Evolutionary conservation across 2,797 vertebrate species (phyloP).

Genomic region (Simalia tracyae): DNA sequence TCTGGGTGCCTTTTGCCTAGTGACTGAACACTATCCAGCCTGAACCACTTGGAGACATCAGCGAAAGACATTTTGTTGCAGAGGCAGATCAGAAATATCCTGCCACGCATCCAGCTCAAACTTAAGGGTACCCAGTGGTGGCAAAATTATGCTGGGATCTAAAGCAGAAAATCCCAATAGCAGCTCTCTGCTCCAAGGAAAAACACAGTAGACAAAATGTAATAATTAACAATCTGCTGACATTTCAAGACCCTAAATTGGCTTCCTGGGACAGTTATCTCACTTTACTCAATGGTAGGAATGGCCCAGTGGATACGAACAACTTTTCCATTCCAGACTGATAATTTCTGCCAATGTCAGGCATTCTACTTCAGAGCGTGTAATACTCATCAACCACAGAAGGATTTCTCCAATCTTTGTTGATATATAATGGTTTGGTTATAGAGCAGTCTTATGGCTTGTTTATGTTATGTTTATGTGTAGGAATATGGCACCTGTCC

Average conservation of each 20-base stretch:
- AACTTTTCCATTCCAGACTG: background rate
- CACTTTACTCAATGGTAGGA: background rate
- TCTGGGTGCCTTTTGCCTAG: background rate
- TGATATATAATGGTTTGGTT: background rate
- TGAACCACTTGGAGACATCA: background rate
- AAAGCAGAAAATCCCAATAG: background rate
- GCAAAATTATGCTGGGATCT: background rate
- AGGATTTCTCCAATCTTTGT: background rate
- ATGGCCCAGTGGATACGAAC: background rate
- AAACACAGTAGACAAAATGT: background rate
- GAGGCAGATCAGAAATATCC: background rate
- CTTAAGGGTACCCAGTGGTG: background rate
- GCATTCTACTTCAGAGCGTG: background rate
- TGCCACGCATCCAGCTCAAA: background rate
- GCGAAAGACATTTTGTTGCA: background rate
- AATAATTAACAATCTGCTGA: background rate
- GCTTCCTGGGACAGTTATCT: background rate
- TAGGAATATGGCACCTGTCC: background rate
- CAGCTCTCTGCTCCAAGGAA: background rate
- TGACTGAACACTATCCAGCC: background rate
- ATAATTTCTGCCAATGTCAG: background rate
- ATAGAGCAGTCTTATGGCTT: background rate
- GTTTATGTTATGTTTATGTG: background rate
- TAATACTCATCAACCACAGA: background rate
- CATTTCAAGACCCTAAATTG: background rate